These are phyloP conservation scores for Agapostemon virescens DNA, from an alignment of 2,888 invertebrate species.

Conservation along the genomic window DNA sequence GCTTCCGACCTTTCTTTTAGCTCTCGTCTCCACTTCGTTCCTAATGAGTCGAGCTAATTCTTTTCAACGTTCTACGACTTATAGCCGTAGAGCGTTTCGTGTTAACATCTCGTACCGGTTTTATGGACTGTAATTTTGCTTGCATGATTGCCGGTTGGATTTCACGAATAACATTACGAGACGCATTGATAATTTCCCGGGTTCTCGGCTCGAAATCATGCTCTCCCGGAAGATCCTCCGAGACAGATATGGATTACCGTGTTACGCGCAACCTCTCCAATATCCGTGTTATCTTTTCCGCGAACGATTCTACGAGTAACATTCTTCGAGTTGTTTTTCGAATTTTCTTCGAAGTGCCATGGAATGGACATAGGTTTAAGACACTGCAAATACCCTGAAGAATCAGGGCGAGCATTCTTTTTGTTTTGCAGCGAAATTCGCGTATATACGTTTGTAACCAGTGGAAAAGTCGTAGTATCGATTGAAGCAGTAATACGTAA, in stretches of 20 bases:
- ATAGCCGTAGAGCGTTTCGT: neutral
- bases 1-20: neutral
- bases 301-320: neutral
- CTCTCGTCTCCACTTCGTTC: neutral
- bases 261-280: slow-evolving; percentile 13
- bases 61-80: neutral
- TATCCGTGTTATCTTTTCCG: slow-evolving; percentile 27
- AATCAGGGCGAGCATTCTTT: too few species aligned
- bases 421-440: too few species aligned
- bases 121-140: neutral
- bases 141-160: neutral
- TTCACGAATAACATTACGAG: slow-evolving; percentile 7
- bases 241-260: slow-evolving; percentile 11
- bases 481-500: too few species aligned
- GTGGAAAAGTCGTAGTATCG: too few species aligned
- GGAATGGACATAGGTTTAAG: neutral
- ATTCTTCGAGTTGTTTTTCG: too few species aligned
- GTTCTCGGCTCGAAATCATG: neutral
- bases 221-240: neutral
- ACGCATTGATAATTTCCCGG: neutral
- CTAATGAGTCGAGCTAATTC: neutral
- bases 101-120: neutral
- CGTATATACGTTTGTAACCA: too few species aligned
- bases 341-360: too few species aligned
- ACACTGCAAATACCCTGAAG: too few species aligned